Evolutionary conservation across 2,797 vertebrate species (phyloP).

Genomic region (Miichthys miiuy): DNA sequence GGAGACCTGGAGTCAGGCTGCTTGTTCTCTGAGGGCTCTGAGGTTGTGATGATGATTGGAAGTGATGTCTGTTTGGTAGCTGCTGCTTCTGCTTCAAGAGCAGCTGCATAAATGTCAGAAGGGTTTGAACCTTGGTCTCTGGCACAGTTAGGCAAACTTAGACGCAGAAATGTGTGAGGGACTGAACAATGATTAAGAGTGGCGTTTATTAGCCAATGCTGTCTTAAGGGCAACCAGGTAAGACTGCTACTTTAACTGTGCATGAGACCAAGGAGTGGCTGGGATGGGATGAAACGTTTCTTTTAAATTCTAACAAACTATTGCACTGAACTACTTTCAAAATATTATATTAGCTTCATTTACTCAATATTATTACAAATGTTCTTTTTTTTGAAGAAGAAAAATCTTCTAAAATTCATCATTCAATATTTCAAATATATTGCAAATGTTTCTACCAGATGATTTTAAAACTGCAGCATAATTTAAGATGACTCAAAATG

Average conservation of each 20-base stretch:
- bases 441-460: neutral
- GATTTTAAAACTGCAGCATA: neutral
- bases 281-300: neutral
- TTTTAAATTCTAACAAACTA: neutral
- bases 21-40: constrained; percentile 64
- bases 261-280: neutral
- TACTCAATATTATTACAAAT: neutral
- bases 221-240: constrained; percentile 48
- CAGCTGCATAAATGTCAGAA: constrained; percentile 71
- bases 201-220: constrained; percentile 49
- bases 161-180: constrained; percentile 41
- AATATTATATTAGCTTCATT: too few relatives aligned
- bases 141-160: constrained; percentile 52
- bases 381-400: neutral
- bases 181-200: constrained; percentile 49
- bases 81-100: constrained; percentile 74
- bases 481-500: neutral
- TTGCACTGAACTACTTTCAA: neutral
- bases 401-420: neutral
- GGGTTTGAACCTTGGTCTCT: constrained; percentile 63
- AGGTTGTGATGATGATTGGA: constrained; percentile 80
- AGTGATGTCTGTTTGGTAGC: constrained; percentile 79
- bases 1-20: constrained; percentile 63
- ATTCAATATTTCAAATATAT: neutral
- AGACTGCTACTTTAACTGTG: constrained; percentile 9